Evolutionary conservation across 2,888 invertebrate genomes (phyloP).

Genomic region (Mythimna albipuncta): DNA sequence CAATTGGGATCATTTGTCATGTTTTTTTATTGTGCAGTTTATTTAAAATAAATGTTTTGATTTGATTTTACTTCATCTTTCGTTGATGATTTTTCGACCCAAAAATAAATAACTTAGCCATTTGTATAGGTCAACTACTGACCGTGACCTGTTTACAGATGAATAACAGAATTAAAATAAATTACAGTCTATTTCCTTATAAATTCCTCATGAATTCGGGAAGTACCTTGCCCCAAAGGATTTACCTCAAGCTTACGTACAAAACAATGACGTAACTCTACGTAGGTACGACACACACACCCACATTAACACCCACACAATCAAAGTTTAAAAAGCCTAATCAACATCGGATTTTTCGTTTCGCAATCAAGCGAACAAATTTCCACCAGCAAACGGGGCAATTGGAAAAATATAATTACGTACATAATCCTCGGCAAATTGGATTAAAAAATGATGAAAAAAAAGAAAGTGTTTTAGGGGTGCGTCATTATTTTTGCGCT

Average conservation of each 20-base stretch:
- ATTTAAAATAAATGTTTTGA: too few species aligned
- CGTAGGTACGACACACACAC: constrained; percentile 26
- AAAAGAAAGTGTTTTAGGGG: constrained; percentile 90
- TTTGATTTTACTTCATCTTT: too few species aligned
- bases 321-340: constrained; percentile 83
- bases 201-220: constrained; percentile 20
- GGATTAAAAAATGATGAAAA: constrained; percentile 90
- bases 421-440: constrained; percentile 91
- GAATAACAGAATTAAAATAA: neutral
- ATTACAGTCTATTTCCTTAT: neutral
- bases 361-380: constrained; percentile 87
- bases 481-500: constrained; percentile 89
- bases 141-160: neutral
- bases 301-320: constrained; percentile 69
- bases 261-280: constrained; percentile 52
- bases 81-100: too few species aligned
- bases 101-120: neutral
- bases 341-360: constrained; percentile 85
- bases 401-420: constrained; percentile 91
- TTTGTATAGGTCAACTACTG: neutral
- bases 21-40: too few species aligned
- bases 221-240: constrained; percentile 32
- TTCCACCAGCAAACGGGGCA: constrained; percentile 83
- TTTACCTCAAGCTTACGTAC: constrained; percentile 29
- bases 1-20: too few species aligned